Conservation (phyloP, 53 echinoderm and acorn worm genomes). For the Echinometra lucunter region DNA sequence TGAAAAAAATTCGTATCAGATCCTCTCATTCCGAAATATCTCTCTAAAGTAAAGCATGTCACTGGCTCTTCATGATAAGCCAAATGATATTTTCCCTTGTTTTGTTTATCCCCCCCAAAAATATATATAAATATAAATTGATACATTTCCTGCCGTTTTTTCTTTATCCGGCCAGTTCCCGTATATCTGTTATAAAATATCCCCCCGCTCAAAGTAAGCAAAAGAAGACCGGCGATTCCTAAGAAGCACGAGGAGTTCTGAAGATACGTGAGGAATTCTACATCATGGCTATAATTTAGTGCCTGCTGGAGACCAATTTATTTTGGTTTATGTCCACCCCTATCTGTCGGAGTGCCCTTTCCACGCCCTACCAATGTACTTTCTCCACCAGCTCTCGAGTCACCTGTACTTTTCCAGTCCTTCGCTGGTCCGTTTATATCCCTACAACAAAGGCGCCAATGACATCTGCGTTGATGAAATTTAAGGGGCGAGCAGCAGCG, state of each 20-base stretch:
- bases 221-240: neutral
- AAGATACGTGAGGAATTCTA: conserved; percentile 58
- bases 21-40: too few relatives aligned
- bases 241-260: conserved; percentile 16
- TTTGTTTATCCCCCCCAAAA: too few relatives aligned
- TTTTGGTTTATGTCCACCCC: conserved; percentile 52
- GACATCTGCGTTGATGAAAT: too few relatives aligned
- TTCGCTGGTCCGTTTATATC: conserved; percentile 25
- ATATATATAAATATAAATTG: neutral
- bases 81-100: too few relatives aligned
- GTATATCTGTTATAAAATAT: neutral
- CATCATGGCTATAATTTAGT: conserved; percentile 61
- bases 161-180: neutral
- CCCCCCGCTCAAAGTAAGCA: neutral
- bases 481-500: conserved; percentile 13
- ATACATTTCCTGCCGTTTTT: conserved; percentile 13
- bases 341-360: conserved; percentile 27
- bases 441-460: too few relatives aligned
- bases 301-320: conserved; percentile 65
- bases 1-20: too few relatives aligned
- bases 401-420: conserved; percentile 49
- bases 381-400: neutral
- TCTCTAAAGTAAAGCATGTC: neutral
- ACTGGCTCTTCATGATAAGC: neutral
- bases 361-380: conserved; percentile 62